Evolutionary conservation across 2,113 vertebrate species (phyloP).

Genomic region (Nibea coibor): DNA sequence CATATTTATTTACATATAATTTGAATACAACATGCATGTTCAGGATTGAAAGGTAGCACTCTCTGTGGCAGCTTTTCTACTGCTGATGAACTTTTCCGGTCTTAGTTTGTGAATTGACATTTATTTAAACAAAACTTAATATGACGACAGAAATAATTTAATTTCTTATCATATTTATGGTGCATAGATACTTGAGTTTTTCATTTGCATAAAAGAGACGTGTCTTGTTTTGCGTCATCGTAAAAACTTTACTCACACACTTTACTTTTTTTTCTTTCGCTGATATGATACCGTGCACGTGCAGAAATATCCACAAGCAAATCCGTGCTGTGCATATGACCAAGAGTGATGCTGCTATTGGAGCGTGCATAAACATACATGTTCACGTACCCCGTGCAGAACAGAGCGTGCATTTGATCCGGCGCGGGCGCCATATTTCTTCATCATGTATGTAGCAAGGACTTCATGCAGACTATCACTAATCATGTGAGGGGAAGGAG

Average conservation of each 20-base stretch:
- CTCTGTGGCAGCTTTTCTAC: not conserved
- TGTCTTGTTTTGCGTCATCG: not conserved
- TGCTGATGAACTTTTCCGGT: not conserved
- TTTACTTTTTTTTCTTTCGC: not conserved
- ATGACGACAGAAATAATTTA: not conserved
- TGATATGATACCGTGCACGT: not conserved
- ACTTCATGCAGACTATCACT: constrained; percentile 46
- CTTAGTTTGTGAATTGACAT: not conserved
- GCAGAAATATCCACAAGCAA: not conserved
- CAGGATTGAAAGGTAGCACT: not conserved
- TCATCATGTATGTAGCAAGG: constrained; percentile 35
- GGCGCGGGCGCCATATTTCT: constrained; percentile 30
- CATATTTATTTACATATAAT: not conserved
- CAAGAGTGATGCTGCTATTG: constrained; percentile 4
- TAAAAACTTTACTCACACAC: not conserved
- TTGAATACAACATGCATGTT: not conserved
- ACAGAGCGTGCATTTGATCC: constrained; percentile 41
- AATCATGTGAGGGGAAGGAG: constrained; percentile 60
- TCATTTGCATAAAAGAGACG: not conserved
- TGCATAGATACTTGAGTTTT: not conserved
- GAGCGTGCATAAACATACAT: constrained; percentile 2
- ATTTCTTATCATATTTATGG: not conserved
- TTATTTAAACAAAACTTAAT: not conserved
- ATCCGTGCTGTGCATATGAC: not conserved
- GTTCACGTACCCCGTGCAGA: not conserved